Percentiles rank a stretch among this genome's conserved stretches.
phyloP scores from a whole-genome alignment of 1,140 invertebrate species.

The Bradysia coprophila region DNA sequence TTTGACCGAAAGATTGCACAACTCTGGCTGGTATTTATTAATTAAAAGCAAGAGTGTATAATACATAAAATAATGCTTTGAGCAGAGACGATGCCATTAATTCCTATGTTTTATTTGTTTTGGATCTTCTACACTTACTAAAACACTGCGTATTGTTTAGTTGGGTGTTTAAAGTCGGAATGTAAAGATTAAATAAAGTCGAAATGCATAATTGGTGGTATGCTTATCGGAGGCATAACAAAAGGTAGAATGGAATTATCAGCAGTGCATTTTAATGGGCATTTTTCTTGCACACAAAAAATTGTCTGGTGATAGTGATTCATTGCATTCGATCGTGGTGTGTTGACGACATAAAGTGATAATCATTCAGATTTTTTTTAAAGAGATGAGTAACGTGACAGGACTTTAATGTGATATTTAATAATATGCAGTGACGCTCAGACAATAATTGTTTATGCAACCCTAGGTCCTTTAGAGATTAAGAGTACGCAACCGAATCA shows the following conservation, averaged over 20 bases:
- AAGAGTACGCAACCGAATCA: too few relatives aligned
- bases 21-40: background rate
- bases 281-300: too few relatives aligned
- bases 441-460: too few relatives aligned
- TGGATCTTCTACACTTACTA: background rate
- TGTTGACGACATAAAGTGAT: too few relatives aligned
- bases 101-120: background rate
- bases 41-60: background rate
- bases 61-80: background rate
- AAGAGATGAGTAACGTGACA: background rate
- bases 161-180: too few relatives aligned
- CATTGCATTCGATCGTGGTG: too few relatives aligned
- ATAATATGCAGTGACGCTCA: background rate
- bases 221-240: background rate
- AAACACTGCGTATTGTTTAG: too few relatives aligned
- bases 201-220: background rate
- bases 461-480: too few relatives aligned
- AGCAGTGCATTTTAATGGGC: background rate
- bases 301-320: too few relatives aligned
- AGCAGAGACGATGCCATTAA: background rate
- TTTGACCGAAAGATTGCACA: too few relatives aligned
- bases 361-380: background rate
- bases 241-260: background rate
- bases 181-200: background rate
- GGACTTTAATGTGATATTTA: background rate